phyloP scores from a whole-genome alignment of 2,797 vertebrate genomes.

The Furcifer pardalis region DNA sequence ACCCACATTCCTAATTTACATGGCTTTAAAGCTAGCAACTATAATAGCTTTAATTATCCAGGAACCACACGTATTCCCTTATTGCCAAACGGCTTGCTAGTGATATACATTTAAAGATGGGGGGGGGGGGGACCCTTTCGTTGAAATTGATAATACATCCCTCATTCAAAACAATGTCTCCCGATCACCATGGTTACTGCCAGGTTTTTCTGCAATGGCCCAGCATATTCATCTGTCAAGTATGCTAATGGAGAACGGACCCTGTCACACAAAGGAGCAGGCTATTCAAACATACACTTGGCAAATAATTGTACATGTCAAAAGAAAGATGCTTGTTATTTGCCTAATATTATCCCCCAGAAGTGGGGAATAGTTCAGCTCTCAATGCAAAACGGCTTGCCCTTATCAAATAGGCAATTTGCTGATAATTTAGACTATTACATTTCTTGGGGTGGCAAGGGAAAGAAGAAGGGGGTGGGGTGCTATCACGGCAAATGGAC shows the following conservation, averaged over 20 bases:
- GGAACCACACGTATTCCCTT: conserved; percentile 52
- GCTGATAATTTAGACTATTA: conserved; percentile 77
- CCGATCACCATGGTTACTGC: conserved; percentile 77
- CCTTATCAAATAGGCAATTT: conserved; percentile 80
- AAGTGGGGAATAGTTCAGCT: conserved; percentile 74
- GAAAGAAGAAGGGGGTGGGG: conserved; percentile 29
- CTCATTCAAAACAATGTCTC: conserved; percentile 76
- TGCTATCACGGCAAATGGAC: conserved; percentile 64
- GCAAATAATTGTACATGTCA: conserved; percentile 82
- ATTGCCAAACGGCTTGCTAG: conserved; percentile 64
- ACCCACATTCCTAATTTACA: conserved; percentile 58
- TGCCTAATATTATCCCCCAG: conserved; percentile 77
- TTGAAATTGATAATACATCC: conserved; percentile 73
- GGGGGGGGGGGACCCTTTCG: conserved; percentile 17
- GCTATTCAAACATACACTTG: conserved; percentile 78
- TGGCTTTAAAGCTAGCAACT: conserved; percentile 55
- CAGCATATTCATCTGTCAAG: conserved; percentile 78
- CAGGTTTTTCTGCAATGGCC: conserved; percentile 73
- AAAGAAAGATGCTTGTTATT: conserved; percentile 79
- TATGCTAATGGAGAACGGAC: conserved; percentile 76
- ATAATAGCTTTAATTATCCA: conserved; percentile 69
- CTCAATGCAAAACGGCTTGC: conserved; percentile 75
- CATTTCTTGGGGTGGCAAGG: conserved; percentile 74
- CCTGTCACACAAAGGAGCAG: conserved; percentile 74
- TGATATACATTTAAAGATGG: conserved; percentile 28